These are phyloP conservation scores for Stichodactyla helianthus DNA, from an alignment of 64 coral and sea anemone species.

Conservation along the genomic window DNA sequence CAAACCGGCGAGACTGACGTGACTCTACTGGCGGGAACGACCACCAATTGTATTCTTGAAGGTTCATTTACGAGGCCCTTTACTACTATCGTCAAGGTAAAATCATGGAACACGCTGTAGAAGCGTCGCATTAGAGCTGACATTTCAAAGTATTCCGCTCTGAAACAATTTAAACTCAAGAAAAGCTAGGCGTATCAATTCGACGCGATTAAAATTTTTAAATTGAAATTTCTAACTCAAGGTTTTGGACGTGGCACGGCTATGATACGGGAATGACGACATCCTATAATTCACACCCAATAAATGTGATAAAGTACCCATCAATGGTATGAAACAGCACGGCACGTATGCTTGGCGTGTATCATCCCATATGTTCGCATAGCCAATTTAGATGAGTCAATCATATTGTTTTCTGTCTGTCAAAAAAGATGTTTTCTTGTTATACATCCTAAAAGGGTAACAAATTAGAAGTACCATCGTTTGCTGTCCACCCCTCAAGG, in stretches of 20 bases:
- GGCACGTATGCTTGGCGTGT: background rate
- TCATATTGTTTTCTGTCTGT: background rate
- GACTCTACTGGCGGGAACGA: slow-evolving; percentile 54
- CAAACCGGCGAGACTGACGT: slow-evolving; percentile 58
- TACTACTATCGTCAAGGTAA: slow-evolving; percentile 70
- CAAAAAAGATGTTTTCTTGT: background rate
- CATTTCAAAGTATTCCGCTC: too few relatives aligned
- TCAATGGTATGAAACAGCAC: too few relatives aligned
- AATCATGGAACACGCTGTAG: background rate
- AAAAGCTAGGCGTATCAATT: too few relatives aligned
- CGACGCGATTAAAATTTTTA: too few relatives aligned
- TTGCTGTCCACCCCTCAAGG: slow-evolving; percentile 69
- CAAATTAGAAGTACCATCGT: slow-evolving; percentile 56
- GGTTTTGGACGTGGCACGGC: too few relatives aligned
- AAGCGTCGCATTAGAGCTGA: too few relatives aligned
- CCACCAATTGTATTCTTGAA: slow-evolving; percentile 64
- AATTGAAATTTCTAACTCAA: too few relatives aligned
- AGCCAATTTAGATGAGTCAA: background rate
- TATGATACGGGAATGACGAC: background rate
- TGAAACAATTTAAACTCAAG: too few relatives aligned
- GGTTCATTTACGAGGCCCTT: slow-evolving; percentile 66
- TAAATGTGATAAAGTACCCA: background rate
- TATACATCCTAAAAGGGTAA: slow-evolving; percentile 45
- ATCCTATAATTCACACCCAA: background rate
- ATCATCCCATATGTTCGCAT: background rate